These are phyloP conservation scores for Capromys pilorides DNA, from an alignment of 2,797 vertebrate species.

Conservation along the genomic window DNA sequence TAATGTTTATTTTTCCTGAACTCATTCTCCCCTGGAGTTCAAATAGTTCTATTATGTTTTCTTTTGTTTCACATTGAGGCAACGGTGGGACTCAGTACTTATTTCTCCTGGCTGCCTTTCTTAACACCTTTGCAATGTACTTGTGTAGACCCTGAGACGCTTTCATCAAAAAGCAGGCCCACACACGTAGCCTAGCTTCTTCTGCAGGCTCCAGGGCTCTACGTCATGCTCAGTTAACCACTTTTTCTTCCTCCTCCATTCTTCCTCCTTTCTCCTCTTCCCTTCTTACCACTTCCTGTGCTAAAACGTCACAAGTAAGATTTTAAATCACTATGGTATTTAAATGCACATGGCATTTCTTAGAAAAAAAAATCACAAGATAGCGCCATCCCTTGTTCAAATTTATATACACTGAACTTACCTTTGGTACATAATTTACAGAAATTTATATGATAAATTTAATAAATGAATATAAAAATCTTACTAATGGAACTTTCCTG, in stretches of 20 bases:
- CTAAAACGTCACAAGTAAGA: neutral
- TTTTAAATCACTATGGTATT: neutral
- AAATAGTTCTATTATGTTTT: neutral
- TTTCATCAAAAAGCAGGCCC: neutral
- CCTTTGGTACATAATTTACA: neutral
- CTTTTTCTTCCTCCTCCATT: neutral
- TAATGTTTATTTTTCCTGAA: neutral
- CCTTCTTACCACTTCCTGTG: neutral
- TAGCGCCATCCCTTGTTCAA: neutral
- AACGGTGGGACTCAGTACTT: neutral
- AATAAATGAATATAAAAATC: neutral
- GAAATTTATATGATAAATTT: neutral
- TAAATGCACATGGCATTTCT: neutral
- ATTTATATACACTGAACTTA: neutral
- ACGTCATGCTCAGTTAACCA: rapidly evolving
- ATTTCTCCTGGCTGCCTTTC: neutral
- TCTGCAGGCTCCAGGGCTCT: neutral
- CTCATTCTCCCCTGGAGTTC: neutral
- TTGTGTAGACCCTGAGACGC: no score
- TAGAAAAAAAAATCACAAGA: neutral
- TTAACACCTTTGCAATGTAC: neutral
- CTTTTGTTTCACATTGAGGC: neutral
- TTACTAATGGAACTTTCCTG: neutral
- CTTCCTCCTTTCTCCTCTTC: neutral
- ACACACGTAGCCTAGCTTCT: rapidly evolving